Conservation (phyloP, 1,140 invertebrate species). For the Diabrotica virgifera region DNA sequence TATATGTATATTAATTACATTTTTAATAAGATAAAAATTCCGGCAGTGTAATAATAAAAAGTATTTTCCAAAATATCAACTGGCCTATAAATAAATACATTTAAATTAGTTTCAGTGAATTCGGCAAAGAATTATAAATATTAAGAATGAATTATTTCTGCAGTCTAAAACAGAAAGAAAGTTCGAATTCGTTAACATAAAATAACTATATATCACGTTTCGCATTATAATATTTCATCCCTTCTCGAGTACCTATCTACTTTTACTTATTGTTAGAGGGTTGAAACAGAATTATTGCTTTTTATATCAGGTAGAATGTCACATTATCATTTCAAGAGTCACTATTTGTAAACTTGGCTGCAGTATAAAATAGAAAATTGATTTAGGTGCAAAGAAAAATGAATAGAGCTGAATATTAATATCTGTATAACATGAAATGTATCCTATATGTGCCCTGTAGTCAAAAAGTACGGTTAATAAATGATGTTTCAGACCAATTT, state of each 20-base stretch:
- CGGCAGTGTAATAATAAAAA: no score
- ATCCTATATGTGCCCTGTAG: neutral
- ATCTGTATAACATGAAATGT: neutral
- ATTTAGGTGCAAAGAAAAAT: neutral
- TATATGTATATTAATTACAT: no score
- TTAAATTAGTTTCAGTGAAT: conserved; percentile 1
- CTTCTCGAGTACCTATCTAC: conserved; percentile 1
- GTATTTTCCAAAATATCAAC: no score
- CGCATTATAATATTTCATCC: neutral
- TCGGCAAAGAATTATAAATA: neutral
- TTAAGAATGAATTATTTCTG: neutral
- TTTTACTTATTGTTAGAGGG: conserved; percentile 2
- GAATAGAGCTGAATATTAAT: conserved; percentile 1
- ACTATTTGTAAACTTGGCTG: neutral
- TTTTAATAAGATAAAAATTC: no score
- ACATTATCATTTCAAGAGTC: conserved; percentile 2
- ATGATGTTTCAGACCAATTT: no score
- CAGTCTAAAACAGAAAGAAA: conserved; percentile 2
- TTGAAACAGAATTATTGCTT: conserved; percentile 1
- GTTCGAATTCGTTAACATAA: neutral
- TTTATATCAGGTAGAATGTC: conserved; percentile 1
- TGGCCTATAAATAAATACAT: neutral
- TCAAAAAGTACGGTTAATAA: no score
- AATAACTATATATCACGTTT: conserved; percentile 1
- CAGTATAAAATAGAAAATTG: neutral